phyloP scores from a whole-genome alignment of 2,888 invertebrate species.

The Phrixothrix hirtus region DNA sequence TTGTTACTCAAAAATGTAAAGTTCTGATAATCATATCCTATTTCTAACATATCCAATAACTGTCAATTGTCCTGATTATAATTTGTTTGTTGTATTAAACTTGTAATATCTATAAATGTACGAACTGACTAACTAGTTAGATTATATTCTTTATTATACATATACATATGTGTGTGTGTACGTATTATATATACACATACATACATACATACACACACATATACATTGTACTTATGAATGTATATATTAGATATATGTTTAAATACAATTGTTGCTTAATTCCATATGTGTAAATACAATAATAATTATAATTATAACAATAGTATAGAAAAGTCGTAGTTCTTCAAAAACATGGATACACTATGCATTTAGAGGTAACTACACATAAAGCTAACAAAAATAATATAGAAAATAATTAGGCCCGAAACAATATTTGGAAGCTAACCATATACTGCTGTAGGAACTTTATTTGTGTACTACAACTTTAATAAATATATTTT shows the following conservation, averaged over 20 bases:
- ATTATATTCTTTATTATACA: conserved; percentile 2
- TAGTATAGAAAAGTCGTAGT: conserved; percentile 15
- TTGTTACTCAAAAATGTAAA: too few species aligned
- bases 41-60: too few species aligned
- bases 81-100: background rate
- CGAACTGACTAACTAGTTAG: conserved; percentile 5
- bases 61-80: too few species aligned
- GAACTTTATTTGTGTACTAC: conserved; percentile 33
- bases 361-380: background rate
- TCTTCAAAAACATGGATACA: background rate
- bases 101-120: too few species aligned
- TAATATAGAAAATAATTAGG: background rate
- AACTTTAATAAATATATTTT: conserved; percentile 14
- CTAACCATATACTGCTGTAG: conserved; percentile 36
- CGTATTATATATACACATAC: conserved; percentile 7
- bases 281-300: conserved; percentile 26
- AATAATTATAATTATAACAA: too few species aligned
- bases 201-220: conserved; percentile 19
- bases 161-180: background rate
- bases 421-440: conserved; percentile 20
- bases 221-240: conserved; percentile 26
- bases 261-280: conserved; percentile 25
- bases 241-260: conserved; percentile 27
- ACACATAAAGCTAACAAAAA: too few species aligned
- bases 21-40: too few species aligned